A percentile compares a stretch with the other conserved stretches of the same genome.
Conservation (phyloP, 2,797 vertebrate genomes). For the Mormyrops attenuatus region DNA sequence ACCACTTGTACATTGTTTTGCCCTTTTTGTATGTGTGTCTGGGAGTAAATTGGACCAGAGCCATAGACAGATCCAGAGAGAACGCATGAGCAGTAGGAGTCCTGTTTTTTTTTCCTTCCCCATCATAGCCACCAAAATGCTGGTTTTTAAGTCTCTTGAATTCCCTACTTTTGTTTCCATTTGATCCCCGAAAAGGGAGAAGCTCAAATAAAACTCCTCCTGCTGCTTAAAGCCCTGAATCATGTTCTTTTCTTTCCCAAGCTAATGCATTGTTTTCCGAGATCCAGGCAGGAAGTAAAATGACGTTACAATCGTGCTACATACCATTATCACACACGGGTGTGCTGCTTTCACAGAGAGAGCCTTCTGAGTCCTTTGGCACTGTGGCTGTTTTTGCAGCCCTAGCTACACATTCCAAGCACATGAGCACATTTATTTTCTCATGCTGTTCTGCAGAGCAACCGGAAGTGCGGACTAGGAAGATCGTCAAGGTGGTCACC, state of each 20-base stretch:
- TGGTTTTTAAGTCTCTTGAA: background rate
- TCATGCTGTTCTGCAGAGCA: conserved; percentile 53
- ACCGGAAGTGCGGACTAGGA: conserved; percentile 69
- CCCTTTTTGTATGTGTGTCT: background rate
- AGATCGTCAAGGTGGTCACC: conserved; percentile 75
- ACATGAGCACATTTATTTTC: background rate
- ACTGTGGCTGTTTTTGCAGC: background rate
- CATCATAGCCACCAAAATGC: background rate
- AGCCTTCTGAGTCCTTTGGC: background rate
- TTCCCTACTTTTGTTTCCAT: background rate
- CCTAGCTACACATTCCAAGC: no score
- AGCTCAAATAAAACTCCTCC: background rate
- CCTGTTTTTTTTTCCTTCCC: background rate
- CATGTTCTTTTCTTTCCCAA: background rate
- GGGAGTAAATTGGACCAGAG: background rate
- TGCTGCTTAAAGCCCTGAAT: background rate
- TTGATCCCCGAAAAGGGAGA: background rate
- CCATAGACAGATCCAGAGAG: background rate
- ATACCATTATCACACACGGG: background rate
- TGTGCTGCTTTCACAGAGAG: background rate
- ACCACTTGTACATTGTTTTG: background rate
- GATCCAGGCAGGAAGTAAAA: background rate
- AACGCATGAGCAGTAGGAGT: background rate
- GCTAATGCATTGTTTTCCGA: background rate
- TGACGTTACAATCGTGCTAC: background rate